These are phyloP conservation scores for Tortrix viridana DNA, from an alignment of 2,888 invertebrate species.

Conservation along the genomic window DNA sequence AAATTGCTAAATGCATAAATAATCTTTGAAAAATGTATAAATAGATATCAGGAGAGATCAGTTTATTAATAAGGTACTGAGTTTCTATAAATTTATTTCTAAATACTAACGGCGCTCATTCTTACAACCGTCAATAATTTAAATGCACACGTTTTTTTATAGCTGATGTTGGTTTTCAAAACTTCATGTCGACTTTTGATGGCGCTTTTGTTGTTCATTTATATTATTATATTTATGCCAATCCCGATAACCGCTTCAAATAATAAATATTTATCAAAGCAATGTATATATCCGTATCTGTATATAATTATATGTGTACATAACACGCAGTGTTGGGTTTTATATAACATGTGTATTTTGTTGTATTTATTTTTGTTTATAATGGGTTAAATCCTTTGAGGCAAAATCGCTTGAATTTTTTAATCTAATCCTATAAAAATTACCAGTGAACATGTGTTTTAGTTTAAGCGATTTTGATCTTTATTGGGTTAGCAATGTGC, in stretches of 20 bases:
- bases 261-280: constrained; percentile 24
- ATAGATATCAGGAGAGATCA: too few species aligned
- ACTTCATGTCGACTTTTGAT: constrained; percentile 56
- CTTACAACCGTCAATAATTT: too few species aligned
- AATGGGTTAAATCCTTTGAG: constrained; percentile 18
- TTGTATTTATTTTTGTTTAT: constrained; percentile 29
- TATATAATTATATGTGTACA: constrained; percentile 41
- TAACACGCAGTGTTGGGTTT: constrained; percentile 34
- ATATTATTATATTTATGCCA: constrained; percentile 38
- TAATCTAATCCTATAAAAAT: neutral
- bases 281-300: constrained; percentile 44
- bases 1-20: too few species aligned
- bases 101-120: too few species aligned
- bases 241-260: constrained; percentile 19
- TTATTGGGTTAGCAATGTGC: constrained; percentile 40
- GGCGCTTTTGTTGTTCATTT: constrained; percentile 54
- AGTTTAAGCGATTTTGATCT: constrained; percentile 18
- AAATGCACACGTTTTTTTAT: too few species aligned
- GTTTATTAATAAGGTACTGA: too few species aligned
- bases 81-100: too few species aligned
- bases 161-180: constrained; percentile 40
- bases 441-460: neutral
- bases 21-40: too few species aligned
- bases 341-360: constrained; percentile 39
- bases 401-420: neutral